Conservation (phyloP, 2,888 invertebrate genomes). For the Mimumesa dahlbomi region DNA sequence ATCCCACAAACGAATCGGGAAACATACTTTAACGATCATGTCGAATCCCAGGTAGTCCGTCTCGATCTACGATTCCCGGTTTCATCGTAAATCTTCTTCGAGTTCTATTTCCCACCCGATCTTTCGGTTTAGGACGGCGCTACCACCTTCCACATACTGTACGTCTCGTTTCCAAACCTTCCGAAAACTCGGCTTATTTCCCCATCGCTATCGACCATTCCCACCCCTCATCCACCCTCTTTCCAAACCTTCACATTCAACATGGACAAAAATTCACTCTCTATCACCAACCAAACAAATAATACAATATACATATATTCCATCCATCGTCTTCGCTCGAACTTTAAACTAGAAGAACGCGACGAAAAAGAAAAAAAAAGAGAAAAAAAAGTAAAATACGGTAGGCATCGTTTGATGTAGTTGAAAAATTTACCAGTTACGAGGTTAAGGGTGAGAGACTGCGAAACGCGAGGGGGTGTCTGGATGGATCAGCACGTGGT, state of each 20-base stretch:
- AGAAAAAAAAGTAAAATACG: background rate
- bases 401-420: background rate
- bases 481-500: constrained; percentile 48
- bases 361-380: background rate
- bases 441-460: background rate
- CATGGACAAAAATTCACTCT: background rate
- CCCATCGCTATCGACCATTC: background rate
- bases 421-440: constrained; percentile 41
- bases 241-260: background rate
- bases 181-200: constrained; percentile 22
- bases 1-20: constrained; percentile 46
- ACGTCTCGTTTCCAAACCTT: too few relatives aligned
- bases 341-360: too few relatives aligned
- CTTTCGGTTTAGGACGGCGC: too few relatives aligned
- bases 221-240: background rate
- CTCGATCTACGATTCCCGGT: constrained; percentile 53
- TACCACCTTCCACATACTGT: too few relatives aligned
- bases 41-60: constrained; percentile 33
- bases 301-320: background rate
- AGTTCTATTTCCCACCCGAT: constrained; percentile 59
- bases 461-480: constrained; percentile 4
- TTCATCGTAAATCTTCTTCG: constrained; percentile 55
- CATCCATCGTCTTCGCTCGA: too few relatives aligned
- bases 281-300: background rate
- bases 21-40: constrained; percentile 57